Evolutionary conservation across 2,113 vertebrate genomes (phyloP), one percentile per base, ranked within the genome.

Genomic region (Heliornis fulica): DNA sequence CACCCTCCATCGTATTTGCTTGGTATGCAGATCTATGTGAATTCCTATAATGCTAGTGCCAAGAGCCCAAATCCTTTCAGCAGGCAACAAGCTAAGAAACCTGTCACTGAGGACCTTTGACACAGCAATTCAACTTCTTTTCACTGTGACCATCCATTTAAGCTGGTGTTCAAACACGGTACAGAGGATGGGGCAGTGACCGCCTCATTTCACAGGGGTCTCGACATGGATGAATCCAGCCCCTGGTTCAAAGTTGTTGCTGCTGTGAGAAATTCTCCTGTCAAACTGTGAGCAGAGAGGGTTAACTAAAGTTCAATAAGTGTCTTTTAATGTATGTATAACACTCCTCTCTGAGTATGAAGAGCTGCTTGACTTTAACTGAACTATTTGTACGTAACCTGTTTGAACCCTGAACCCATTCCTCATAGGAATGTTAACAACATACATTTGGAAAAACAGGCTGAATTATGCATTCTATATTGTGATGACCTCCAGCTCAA

Each of bases 301-400:
- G 26, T 63, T 86, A 76, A 92, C 70, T 50, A 60, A 65, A 71
- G 40, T 68, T 82, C 77, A 91, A 32, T 31, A 66, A 75, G 54
- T 28, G 77, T 60, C 1, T 57, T 70, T 54, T 71, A 66, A 72
- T 65, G 60, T 63, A 65, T 31, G 9, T 48, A 10, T 78, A 84
- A 66, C 56, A 28, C 51, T 87, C n/a, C 10, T 9, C 14, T 79
- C 64, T 53, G 22, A 82, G 53, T 68, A 68, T 1, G 4, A 82
- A 89, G 51, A 0, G 0, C 46, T 70, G 53, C 34, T 68, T 60
- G 13, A 71, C 40, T 87, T 93, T 21, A 83, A 86, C 0, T 51
- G 31, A 92, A 56, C 31, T 78, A 57, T 68, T 94, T 87, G 45
- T 48, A 63, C 18, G 13, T 29, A 71, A 84, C 31, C 32, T 20